A percentile compares a stretch with the other conserved stretches of the same genome.
Evolutionary conservation across 1,140 invertebrate species (phyloP).

Genomic region (Homarus americanus): DNA sequence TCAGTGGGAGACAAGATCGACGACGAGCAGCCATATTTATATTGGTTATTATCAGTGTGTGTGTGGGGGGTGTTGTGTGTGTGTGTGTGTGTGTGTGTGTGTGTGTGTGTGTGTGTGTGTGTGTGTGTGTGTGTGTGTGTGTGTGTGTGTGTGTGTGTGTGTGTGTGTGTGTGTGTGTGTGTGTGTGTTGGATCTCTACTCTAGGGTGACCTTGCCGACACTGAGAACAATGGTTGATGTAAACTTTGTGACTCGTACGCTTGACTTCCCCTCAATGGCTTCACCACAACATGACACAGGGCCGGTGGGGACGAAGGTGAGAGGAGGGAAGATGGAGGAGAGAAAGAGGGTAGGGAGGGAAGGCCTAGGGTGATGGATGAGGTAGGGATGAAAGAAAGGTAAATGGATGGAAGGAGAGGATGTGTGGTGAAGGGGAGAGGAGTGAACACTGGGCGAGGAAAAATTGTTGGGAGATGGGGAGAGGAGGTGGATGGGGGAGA

Average conservation of each 20-base stretch:
- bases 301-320: too few relatives aligned
- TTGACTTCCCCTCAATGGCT: neutral
- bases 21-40: too few relatives aligned
- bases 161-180: too few relatives aligned
- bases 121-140: neutral
- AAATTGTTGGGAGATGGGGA: neutral
- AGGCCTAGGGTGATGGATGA: neutral
- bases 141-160: too few relatives aligned
- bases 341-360: neutral
- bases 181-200: neutral
- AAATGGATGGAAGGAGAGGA: neutral
- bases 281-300: neutral
- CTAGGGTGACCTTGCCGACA: neutral
- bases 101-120: conserved; percentile 11
- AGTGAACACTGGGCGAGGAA: neutral
- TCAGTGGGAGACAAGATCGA: too few relatives aligned
- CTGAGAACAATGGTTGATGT: neutral
- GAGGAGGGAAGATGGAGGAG: neutral
- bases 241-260: neutral
- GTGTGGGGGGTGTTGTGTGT: too few relatives aligned
- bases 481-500: neutral
- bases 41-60: too few relatives aligned
- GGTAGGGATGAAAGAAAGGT: too few relatives aligned
- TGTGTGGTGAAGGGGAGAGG: neutral
- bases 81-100: neutral